Evolutionary conservation across 2,888 invertebrate species (phyloP).

Genomic region (Melipona bicolor): DNA sequence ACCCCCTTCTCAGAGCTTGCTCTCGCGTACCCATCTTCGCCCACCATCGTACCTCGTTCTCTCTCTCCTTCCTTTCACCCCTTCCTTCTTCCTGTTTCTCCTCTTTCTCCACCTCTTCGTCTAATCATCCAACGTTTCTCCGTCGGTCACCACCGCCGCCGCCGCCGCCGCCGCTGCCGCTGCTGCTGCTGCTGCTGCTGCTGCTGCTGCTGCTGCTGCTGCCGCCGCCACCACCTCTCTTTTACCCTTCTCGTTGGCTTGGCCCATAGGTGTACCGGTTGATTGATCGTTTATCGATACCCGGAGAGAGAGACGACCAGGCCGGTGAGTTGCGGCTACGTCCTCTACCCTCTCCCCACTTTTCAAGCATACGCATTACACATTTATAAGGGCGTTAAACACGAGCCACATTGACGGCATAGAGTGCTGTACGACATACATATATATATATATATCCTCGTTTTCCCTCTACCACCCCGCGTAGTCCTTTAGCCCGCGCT

Average conservation of each 20-base stretch:
- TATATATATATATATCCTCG: slow-evolving; percentile 16
- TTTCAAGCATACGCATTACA: slow-evolving; percentile 74
- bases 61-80: slow-evolving; percentile 68
- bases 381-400: slow-evolving; percentile 80
- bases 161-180: neutral
- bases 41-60: slow-evolving; percentile 64
- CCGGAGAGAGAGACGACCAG: slow-evolving; percentile 65
- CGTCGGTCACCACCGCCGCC: slow-evolving; percentile 33
- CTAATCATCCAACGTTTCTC: slow-evolving; percentile 62
- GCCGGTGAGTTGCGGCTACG: slow-evolving; percentile 69
- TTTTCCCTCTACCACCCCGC: slow-evolving; percentile 47
- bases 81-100: slow-evolving; percentile 56
- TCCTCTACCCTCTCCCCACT: slow-evolving; percentile 58
- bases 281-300: slow-evolving; percentile 83
- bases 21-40: slow-evolving; percentile 75
- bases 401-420: slow-evolving; percentile 73
- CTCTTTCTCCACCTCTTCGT: slow-evolving; percentile 67
- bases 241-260: slow-evolving; percentile 66
- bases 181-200: neutral
- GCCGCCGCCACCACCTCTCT: slow-evolving; percentile 36
- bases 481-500: slow-evolving; percentile 48
- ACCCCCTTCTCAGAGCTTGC: slow-evolving; percentile 68
- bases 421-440: slow-evolving; percentile 63
- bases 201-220: neutral
- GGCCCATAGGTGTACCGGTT: slow-evolving; percentile 77